Evolutionary conservation across 2,113 vertebrate genomes (phyloP).

Genomic region (Muntiacus reevesi): DNA sequence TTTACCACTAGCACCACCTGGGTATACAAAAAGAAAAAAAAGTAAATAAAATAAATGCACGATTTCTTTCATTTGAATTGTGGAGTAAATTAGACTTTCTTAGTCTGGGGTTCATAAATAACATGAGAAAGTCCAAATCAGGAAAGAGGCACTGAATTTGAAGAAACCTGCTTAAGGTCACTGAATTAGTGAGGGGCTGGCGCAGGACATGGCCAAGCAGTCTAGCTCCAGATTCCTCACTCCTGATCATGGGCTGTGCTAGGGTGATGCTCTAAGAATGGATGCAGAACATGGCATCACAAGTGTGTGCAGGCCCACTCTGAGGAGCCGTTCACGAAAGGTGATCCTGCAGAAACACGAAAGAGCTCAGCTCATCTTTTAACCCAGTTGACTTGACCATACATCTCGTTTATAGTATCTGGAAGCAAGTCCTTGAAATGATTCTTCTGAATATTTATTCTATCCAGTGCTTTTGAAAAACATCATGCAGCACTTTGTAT

Average conservation of each 20-base stretch:
- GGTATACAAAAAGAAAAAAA: not conserved
- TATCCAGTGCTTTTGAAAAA: not conserved
- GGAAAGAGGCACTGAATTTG: not conserved
- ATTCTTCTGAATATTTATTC: not conserved
- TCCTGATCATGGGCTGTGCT: too few species aligned
- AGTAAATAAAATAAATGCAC: not conserved
- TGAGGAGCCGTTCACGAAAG: not conserved
- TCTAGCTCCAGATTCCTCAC: too few species aligned
- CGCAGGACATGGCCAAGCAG: not conserved
- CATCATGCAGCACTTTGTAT: too few species aligned
- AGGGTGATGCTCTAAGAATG: not conserved
- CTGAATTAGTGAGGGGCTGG: not conserved
- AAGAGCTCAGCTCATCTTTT: not conserved
- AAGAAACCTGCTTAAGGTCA: not conserved
- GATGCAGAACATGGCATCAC: accelerated
- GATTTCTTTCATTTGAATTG: not conserved
- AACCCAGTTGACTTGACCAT: not conserved
- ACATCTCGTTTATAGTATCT: not conserved
- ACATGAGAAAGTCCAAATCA: not conserved
- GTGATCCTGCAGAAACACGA: not conserved
- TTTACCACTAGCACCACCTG: not conserved
- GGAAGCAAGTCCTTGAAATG: not conserved
- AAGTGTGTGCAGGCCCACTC: not conserved
- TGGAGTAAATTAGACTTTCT: not conserved
- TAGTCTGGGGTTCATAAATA: not conserved